Conservation (phyloP, 2,113 vertebrate genomes). For the Marcusenius ussheri region DNA sequence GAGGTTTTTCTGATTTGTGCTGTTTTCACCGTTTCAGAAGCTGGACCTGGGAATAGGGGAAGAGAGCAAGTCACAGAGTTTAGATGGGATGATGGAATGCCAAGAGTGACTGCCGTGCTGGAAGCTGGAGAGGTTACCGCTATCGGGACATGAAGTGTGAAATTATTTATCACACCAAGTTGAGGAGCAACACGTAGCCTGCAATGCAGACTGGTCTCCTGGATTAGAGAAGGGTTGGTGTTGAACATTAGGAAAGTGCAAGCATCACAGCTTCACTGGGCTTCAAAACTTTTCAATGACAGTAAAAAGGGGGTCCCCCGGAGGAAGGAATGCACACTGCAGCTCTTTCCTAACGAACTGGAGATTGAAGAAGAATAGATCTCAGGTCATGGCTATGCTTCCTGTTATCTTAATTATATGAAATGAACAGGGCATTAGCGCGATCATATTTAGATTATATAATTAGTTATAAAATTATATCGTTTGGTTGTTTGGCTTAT, state of each 20-base stretch:
- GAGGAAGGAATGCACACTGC: not conserved
- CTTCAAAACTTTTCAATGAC: not conserved
- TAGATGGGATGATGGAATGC: slow-evolving; percentile 7
- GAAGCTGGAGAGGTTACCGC: slow-evolving; percentile 13
- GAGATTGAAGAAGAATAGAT: not conserved
- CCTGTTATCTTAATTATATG: not conserved
- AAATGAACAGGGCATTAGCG: not conserved
- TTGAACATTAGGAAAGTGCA: slow-evolving; percentile 7
- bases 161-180: slow-evolving; percentile 46
- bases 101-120: not conserved
- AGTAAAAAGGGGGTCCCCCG: not conserved
- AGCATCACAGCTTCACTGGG: not conserved
- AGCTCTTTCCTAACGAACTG: not conserved
- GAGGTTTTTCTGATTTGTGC: not conserved
- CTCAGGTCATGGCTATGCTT: not conserved
- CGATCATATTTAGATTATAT: not conserved
- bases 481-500: not conserved
- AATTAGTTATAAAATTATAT: not conserved
- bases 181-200: slow-evolving; percentile 40
- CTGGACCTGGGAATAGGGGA: not conserved
- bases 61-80: not conserved
- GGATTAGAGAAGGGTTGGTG: slow-evolving; percentile 46
- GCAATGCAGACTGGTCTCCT: slow-evolving; percentile 40
- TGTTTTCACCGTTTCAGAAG: not conserved
- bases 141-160: slow-evolving; percentile 50